Base-by-base conservation (phyloP, 2,888 invertebrate species). In the Drosophila borborema region DNA sequence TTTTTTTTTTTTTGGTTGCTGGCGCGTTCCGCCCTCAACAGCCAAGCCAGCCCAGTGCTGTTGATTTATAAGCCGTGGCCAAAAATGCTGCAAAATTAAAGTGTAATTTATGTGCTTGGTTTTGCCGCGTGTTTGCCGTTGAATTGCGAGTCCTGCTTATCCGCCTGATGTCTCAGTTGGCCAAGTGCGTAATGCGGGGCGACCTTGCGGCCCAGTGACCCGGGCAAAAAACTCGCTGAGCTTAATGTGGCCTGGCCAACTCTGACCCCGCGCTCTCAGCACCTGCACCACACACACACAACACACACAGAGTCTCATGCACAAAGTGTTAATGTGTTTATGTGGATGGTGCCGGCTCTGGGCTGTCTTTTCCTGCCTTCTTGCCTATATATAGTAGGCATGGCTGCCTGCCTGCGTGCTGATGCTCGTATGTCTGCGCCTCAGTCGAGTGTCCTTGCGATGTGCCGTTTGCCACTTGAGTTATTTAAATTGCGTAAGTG, bases 41-140 rank as follows among this genome's bases (percentile, higher is more conserved):
- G 41, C n/a, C 41, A 18, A 28, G 48, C 60, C 69, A 56, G 49
- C 54, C 63, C 70, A 61, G 81, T 76, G 76, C 64, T 80, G 82
- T 84, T 92, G 91, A 92, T 92, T 92, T 92, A 92, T 92, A 91
- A 91, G 87, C 92, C 91, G 89, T 91, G 85, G 91, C 91, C 90
- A 86, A 88, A 85, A 92, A 91, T 91, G 90, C 83, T 85, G 82
- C 78, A 91, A 92, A 91, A 90, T 91, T 91, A 91, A 90, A 91
- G 84, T 86, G 87, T 86, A 92, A 92, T 92, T 92, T 92, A 92
- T 91, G 90, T 82, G 86, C 83, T 86, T 85, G 78, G 79, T 65
- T 72, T 69, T 67, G 65, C 53, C 66, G 41, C 68, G 81, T 70
- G 67, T 71, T 74, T 80, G 51, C 74, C 69, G 67, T 46, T 61